Evolutionary conservation across 23 tunicate genomes (phyloP).

Genomic region (Halocynthia aurantium): DNA sequence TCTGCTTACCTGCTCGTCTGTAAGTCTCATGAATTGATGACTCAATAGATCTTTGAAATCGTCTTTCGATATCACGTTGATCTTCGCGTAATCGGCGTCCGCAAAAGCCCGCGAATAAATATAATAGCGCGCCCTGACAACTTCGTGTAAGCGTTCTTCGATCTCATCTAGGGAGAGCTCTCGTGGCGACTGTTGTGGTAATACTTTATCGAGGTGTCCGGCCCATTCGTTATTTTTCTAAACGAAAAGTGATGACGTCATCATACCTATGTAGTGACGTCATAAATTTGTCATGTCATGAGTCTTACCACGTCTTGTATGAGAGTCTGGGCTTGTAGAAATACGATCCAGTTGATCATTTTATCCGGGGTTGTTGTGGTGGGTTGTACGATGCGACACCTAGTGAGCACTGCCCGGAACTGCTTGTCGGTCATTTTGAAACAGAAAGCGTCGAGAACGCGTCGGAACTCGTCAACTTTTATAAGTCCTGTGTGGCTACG

Average conservation of each 20-base stretch:
- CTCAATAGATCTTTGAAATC: conserved; percentile 68
- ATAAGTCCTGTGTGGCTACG: conserved; percentile 63
- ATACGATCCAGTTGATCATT: conserved; percentile 82
- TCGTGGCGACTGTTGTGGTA: conserved; percentile 50
- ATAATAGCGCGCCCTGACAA: conserved; percentile 57
- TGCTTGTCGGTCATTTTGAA: conserved; percentile 79
- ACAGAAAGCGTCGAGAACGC: conserved; percentile 80
- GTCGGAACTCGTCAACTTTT: conserved; percentile 71
- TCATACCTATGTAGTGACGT: background rate
- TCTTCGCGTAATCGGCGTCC: conserved; percentile 85
- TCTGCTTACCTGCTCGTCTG: conserved; percentile 60
- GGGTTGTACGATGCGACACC: conserved; percentile 50
- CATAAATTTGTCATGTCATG: background rate
- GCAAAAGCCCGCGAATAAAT: conserved; percentile 43
- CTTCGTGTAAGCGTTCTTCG: conserved; percentile 68
- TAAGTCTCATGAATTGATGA: conserved; percentile 66
- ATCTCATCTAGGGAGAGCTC: conserved; percentile 45
- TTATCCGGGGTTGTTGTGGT: conserved; percentile 26
- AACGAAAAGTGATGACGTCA: conserved; percentile 3
- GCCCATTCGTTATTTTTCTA: conserved; percentile 62
- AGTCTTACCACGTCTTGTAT: conserved; percentile 62
- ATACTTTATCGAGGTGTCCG: conserved; percentile 59
- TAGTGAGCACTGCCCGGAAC: conserved; percentile 52
- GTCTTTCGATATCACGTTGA: conserved; percentile 69
- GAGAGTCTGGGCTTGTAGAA: conserved; percentile 66